These are phyloP conservation scores for Atlantisia rogersi DNA, from an alignment of 2,113 vertebrate species.

Conservation along the genomic window DNA sequence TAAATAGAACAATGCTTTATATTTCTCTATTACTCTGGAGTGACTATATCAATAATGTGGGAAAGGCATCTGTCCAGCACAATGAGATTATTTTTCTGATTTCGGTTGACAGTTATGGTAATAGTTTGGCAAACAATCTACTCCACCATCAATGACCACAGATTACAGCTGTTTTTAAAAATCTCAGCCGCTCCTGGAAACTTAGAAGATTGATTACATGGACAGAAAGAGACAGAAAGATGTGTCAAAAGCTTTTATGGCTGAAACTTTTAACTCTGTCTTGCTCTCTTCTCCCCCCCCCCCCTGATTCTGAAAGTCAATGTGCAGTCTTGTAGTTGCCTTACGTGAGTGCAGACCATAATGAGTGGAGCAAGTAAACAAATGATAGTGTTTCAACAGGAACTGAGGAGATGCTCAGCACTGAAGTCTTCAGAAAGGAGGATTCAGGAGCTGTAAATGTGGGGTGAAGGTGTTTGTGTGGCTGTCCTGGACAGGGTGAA, in stretches of 20 bases:
- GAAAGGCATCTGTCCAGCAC: constrained; percentile 92
- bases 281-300: not conserved
- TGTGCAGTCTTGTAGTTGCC: not conserved
- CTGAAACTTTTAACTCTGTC: constrained; percentile 79
- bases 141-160: constrained; percentile 90
- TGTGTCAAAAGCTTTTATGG: constrained; percentile 79
- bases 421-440: not conserved
- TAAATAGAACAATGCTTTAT: constrained; percentile 99
- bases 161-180: constrained; percentile 98
- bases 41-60: constrained; percentile 99
- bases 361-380: not conserved
- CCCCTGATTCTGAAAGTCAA: not conserved
- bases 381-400: fast-evolving
- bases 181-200: constrained; percentile 85
- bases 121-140: constrained; percentile 99
- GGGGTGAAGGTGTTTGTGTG: not conserved
- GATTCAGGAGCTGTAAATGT: not conserved
- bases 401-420: not conserved
- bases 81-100: constrained; percentile 99
- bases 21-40: constrained; percentile 92
- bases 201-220: constrained; percentile 89
- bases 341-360: not conserved
- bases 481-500: not conserved
- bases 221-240: constrained; percentile 83
- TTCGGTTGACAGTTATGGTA: constrained; percentile 98